Evolutionary conservation across 2,797 vertebrate genomes (phyloP).

Genomic region (Huso huso): DNA sequence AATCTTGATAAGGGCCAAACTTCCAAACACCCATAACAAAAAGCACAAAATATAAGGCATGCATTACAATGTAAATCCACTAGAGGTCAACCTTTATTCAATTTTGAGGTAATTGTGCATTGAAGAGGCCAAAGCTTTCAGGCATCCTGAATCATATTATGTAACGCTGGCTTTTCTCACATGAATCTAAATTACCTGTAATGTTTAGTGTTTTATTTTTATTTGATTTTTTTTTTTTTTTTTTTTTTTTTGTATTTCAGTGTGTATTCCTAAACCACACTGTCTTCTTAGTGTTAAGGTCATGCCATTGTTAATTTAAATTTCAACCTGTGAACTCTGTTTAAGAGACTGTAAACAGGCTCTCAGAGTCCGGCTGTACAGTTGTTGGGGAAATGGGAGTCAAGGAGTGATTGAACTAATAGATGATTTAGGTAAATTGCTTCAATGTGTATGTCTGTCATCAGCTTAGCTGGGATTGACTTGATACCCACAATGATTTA

Average conservation of each 20-base stretch:
- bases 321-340: too few relatives aligned
- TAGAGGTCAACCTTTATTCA: not conserved
- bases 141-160: not conserved
- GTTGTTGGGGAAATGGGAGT: too few relatives aligned
- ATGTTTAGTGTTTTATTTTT: not conserved
- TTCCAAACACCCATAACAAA: not conserved
- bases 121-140: too few relatives aligned
- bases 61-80: not conserved
- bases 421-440: slow-evolving; percentile 9
- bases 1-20: not conserved
- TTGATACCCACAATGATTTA: slow-evolving; percentile 51
- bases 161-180: not conserved
- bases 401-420: too few relatives aligned
- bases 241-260: not conserved
- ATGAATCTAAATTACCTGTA: not conserved
- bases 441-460: slow-evolving; percentile 47
- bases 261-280: not conserved
- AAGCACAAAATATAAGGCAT: not conserved
- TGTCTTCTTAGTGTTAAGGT: too few relatives aligned
- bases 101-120: not conserved
- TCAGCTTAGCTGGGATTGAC: slow-evolving; percentile 47
- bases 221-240: not conserved
- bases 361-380: too few relatives aligned
- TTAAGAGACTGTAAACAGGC: too few relatives aligned
- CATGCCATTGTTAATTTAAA: too few relatives aligned